phyloP scores from a whole-genome alignment of 2,888 invertebrate species.

The Cephus rjabovi region DNA sequence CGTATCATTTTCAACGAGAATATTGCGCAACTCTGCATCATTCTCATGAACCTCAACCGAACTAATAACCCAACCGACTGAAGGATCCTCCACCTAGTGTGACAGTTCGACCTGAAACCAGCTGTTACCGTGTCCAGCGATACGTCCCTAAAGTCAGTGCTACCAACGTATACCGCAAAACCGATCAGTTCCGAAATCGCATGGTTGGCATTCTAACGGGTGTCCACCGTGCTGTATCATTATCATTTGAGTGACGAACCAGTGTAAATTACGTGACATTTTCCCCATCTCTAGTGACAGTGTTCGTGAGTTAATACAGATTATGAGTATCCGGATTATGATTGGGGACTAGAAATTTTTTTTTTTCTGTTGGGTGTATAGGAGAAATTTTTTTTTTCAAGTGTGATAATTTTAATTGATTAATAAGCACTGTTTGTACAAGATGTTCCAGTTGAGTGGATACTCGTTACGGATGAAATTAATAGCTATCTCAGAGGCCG shows the following conservation, averaged over 20 bases:
- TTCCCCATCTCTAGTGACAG: neutral
- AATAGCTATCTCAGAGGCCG: neutral
- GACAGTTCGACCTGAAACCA: neutral
- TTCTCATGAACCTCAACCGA: too few relatives aligned
- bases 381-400: neutral
- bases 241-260: neutral
- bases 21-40: too few relatives aligned
- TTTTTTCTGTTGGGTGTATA: neutral
- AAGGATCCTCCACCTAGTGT: neutral
- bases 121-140: neutral
- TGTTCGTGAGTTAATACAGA: neutral
- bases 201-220: neutral
- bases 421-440: neutral
- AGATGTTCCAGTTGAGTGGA: neutral
- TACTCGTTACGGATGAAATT: neutral
- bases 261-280: neutral
- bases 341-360: neutral
- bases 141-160: neutral
- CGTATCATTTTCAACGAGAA: too few relatives aligned
- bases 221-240: neutral
- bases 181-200: neutral
- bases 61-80: neutral
- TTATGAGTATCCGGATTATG: constrained; percentile 25
- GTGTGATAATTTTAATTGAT: neutral
- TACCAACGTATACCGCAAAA: neutral